Conservation (phyloP, 2,113 vertebrate species). For the Lasiurus cinereus region DNA sequence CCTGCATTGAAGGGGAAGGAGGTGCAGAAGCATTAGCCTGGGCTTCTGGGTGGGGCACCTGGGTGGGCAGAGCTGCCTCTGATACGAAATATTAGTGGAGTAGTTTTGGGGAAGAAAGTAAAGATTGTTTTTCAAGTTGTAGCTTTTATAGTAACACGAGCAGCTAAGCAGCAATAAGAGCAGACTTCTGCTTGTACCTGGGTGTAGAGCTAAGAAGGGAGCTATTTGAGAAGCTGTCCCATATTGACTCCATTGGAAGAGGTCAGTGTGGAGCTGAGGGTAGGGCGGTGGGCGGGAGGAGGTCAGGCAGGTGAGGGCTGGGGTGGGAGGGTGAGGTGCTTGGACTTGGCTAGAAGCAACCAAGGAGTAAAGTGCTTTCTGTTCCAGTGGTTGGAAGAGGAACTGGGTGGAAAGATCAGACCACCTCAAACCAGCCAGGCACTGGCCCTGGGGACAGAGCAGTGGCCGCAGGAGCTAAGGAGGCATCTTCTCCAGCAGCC, state of each 20-base stretch:
- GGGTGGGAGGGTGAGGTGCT: too few relatives aligned
- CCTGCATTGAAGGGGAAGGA: not conserved
- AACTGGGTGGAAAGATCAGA: not conserved
- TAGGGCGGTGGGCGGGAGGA: not conserved
- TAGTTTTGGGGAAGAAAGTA: too few relatives aligned
- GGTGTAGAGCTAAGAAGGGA: not conserved
- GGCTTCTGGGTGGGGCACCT: not conserved
- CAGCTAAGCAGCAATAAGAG: fast-evolving
- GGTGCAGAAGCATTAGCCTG: not conserved
- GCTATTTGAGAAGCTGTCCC: too few relatives aligned
- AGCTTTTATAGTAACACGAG: not conserved
- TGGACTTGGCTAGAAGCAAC: too few relatives aligned
- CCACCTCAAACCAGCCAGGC: too few relatives aligned
- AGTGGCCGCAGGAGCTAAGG: too few relatives aligned
- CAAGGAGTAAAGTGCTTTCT: not conserved
- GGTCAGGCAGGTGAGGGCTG: too few relatives aligned
- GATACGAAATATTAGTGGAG: fast-evolving
- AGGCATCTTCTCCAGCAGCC: not conserved
- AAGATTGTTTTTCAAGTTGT: not conserved
- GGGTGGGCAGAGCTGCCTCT: not conserved
- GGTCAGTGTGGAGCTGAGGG: not conserved
- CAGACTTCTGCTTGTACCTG: not conserved
- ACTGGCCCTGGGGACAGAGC: not conserved
- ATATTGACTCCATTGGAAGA: fast-evolving
- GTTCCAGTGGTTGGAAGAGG: not conserved